Base-by-base conservation (phyloP, 1,140 invertebrate genomes). In the Diorhabda sublineata region DNA sequence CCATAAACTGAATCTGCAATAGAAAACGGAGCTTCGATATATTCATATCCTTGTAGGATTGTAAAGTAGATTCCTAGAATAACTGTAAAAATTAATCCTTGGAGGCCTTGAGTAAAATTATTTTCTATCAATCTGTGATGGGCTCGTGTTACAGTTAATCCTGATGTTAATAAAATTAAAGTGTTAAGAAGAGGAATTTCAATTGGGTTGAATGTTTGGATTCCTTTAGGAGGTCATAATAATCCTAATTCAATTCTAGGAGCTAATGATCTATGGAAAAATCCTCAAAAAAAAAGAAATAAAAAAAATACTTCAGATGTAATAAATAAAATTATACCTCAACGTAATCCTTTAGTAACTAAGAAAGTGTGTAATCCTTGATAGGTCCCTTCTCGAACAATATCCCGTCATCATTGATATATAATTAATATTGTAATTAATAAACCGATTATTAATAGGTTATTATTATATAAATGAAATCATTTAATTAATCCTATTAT, bases 341-440 rank as follows among this genome's bases (percentile, higher is more conserved):
- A 80, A 72, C 81, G 82, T 81, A 89, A 71, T 61, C 85, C 84
- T 77, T 77, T 78, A 44, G 76, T 73, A 5, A 88, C 83, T 71
- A 73, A 71, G 52, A 73, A 66, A n/a, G 81, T 81, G 74, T 86
- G 84, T 7, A 75, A 71, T 52, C 85, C 85, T 85, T 87, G 85
- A 71, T 81, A 84, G 1, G 85, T 85, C 75, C 82, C 78, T 83
- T 87, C 85, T 70, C 85, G 85, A 42, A 75, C 79, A 11, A 86
- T 76, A 83, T 87, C 87, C 77, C 86, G 87, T 84, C 87, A 89
- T 86, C 87, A 89, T 85, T 87, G 84, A 77, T 76, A 80, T 80
- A 83, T 80, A 69, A 82, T 83, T 77, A 86, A 70, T 64, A 82
- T 66, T 62, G 79, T 82, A 76, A 81, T 82, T 71, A 84, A 67